Evolutionary conservation across 2,113 vertebrate species (phyloP).

Genomic region (Suricata suricatta): DNA sequence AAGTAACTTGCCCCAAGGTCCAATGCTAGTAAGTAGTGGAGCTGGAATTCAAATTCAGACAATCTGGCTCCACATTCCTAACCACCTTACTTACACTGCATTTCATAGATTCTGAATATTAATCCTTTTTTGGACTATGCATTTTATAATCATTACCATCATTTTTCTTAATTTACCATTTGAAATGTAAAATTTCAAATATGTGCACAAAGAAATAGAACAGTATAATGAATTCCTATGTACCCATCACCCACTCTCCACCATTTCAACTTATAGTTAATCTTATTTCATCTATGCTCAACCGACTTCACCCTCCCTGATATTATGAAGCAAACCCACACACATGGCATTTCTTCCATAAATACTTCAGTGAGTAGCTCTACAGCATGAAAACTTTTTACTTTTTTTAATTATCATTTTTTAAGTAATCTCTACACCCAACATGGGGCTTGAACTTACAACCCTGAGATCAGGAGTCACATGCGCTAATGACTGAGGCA

Average conservation of each 20-base stretch:
- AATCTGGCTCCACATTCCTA: background rate
- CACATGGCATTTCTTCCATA: background rate
- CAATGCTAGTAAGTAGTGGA: background rate
- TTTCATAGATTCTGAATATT: background rate
- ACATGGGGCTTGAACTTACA: background rate
- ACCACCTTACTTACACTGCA: background rate
- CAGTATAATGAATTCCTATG: background rate
- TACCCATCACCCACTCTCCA: background rate
- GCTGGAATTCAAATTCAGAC: background rate
- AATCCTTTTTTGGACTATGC: background rate
- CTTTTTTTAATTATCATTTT: background rate
- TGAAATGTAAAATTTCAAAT: conserved; percentile 53
- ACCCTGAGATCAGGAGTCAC: background rate
- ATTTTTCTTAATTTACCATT: background rate
- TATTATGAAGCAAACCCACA: background rate
- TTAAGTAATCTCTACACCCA: background rate
- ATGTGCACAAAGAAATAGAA: background rate
- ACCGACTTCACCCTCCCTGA: background rate
- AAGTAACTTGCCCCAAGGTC: background rate
- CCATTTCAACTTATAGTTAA: background rate
- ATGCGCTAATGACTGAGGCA: background rate
- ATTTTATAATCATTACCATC: background rate
- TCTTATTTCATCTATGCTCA: background rate
- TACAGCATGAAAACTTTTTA: background rate
- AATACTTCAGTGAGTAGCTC: background rate